Evolutionary conservation across 30 jellyfish, hydroid and myxozoan species (phyloP).

Genomic region (Turritopsis rubra): DNA sequence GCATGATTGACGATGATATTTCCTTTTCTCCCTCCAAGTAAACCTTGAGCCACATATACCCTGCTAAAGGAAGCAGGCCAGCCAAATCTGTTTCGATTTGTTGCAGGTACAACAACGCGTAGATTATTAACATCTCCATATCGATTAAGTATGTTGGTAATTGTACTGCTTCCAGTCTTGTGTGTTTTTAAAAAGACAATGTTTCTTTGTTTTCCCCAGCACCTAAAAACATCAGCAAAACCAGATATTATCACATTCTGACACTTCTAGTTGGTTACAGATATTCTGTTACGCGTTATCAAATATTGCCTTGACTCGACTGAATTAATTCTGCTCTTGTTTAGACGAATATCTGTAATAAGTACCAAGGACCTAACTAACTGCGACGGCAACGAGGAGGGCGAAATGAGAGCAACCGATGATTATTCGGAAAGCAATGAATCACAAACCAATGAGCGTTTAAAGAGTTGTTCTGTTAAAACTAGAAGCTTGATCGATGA

Average conservation of each 20-base stretch:
- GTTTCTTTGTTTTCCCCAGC: neutral
- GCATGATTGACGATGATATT: neutral
- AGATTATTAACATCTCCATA: conserved; percentile 77
- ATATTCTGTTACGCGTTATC: neutral
- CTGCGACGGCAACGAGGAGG: too few relatives aligned
- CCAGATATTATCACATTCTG: conserved; percentile 53
- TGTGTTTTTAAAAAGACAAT: conserved; percentile 73
- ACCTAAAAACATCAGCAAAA: neutral
- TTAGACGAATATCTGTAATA: too few relatives aligned
- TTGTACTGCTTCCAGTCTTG: conserved; percentile 91
- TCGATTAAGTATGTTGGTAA: conserved; percentile 83
- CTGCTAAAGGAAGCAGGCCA: conserved; percentile 65
- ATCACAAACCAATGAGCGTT: too few relatives aligned
- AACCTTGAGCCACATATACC: neutral
- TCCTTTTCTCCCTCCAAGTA: neutral
- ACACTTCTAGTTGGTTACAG: neutral
- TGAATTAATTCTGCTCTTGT: too few relatives aligned
- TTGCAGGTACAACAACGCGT: conserved; percentile 63
- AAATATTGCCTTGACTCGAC: too few relatives aligned
- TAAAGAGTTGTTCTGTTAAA: too few relatives aligned
- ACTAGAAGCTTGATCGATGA: too few relatives aligned
- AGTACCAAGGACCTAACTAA: too few relatives aligned
- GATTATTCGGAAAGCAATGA: too few relatives aligned
- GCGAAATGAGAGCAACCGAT: too few relatives aligned
- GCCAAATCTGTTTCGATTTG: conserved; percentile 53